phyloP scores from a whole-genome alignment of 2,113 vertebrate genomes.

The Eulemur rufifrons region DNA sequence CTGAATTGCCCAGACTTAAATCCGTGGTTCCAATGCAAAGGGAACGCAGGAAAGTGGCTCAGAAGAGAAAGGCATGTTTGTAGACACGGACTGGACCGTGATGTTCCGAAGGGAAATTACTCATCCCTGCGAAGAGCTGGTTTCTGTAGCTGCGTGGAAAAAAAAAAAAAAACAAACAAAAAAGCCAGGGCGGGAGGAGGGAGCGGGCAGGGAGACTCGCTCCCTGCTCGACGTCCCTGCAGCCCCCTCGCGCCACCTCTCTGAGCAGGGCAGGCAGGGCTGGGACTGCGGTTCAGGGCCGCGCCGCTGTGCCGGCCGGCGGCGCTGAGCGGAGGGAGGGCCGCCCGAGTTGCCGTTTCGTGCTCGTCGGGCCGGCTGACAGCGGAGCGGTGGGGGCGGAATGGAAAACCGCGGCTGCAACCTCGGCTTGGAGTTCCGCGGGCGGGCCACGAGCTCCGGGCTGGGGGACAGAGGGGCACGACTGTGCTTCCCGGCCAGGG shows the following conservation, averaged over 20 bases:
- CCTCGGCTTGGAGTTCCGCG: not conserved
- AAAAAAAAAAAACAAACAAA: too few species aligned
- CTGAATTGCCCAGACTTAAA: not conserved
- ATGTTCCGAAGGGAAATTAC: not conserved
- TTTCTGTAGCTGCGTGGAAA: not conserved
- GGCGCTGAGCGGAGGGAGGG: not conserved
- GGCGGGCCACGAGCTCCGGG: not conserved
- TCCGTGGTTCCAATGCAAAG: not conserved
- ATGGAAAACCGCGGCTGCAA: accelerated
- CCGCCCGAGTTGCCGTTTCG: not conserved
- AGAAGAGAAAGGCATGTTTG: not conserved
- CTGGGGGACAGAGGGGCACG: accelerated
- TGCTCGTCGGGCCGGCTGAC: accelerated
- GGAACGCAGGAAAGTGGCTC: not conserved
- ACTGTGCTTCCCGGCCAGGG: not conserved
- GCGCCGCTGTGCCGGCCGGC: not conserved
- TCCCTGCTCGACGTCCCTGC: too few species aligned
- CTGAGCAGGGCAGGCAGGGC: not conserved
- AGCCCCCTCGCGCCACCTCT: not conserved
- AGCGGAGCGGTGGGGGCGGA: not conserved
- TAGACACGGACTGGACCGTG: accelerated
- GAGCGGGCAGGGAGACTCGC: not conserved
- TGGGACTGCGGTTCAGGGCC: not conserved
- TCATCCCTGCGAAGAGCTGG: not conserved
- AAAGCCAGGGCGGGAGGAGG: too few species aligned